phyloP scores from a whole-genome alignment of 2,888 invertebrate species.

The Rhogogaster chlorosoma region DNA sequence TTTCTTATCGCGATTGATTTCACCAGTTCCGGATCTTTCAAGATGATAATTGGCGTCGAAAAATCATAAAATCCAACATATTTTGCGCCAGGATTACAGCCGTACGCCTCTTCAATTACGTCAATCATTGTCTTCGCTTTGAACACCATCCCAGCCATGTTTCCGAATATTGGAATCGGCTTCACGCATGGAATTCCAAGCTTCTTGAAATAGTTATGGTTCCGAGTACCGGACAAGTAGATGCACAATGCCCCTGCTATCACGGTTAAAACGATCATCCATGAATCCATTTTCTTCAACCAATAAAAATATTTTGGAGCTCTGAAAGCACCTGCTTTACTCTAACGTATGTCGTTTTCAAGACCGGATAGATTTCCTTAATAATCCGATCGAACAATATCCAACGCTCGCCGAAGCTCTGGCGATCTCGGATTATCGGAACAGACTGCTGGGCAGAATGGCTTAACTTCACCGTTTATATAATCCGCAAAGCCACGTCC shows the following conservation, averaged over 20 bases:
- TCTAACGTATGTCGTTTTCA: too few relatives aligned
- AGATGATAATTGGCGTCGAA: constrained; percentile 59
- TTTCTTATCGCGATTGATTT: constrained; percentile 63
- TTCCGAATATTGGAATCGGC: constrained; percentile 58
- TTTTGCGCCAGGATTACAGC: constrained; percentile 60
- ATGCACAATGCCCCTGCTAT: constrained; percentile 8
- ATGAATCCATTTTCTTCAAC: constrained; percentile 25
- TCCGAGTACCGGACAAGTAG: constrained; percentile 53
- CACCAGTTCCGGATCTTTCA: constrained; percentile 65
- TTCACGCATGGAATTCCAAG: constrained; percentile 57
- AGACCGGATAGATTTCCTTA: too few relatives aligned
- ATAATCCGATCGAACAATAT: too few relatives aligned
- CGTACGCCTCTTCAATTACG: constrained; percentile 55
- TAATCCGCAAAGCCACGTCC: too few relatives aligned
- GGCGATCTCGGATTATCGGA: too few relatives aligned
- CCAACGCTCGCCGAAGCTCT: too few relatives aligned
- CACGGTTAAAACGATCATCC: constrained; percentile 27
- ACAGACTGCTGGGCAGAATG: too few relatives aligned
- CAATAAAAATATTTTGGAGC: too few relatives aligned
- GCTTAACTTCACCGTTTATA: too few relatives aligned
- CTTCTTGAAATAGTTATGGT: constrained; percentile 61
- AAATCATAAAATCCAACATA: constrained; percentile 66
- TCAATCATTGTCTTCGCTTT: constrained; percentile 54
- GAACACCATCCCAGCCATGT: constrained; percentile 57
- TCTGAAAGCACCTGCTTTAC: too few relatives aligned